phyloP scores from a whole-genome alignment of 2,888 invertebrate genomes.

The Rhagonycha fulva region DNA sequence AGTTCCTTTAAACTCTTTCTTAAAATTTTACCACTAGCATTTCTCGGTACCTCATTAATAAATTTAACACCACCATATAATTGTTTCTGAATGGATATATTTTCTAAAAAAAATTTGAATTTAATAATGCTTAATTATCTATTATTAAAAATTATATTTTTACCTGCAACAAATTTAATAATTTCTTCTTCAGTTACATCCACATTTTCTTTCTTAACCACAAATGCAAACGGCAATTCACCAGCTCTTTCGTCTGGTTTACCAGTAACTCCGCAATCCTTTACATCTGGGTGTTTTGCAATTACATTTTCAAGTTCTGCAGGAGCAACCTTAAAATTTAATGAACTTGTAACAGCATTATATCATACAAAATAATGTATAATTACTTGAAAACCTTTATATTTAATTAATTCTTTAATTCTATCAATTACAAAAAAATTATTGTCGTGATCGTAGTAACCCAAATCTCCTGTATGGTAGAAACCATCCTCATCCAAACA shows the following conservation, averaged over 20 bases:
- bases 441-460: slow-evolving; percentile 74
- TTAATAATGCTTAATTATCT: neutral
- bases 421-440: slow-evolving; percentile 80
- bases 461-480: slow-evolving; percentile 78
- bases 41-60: neutral
- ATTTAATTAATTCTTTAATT: slow-evolving; percentile 86
- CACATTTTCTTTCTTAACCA: slow-evolving; percentile 63
- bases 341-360: neutral
- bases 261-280: slow-evolving; percentile 80
- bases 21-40: neutral
- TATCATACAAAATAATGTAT: neutral
- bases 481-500: slow-evolving; percentile 74
- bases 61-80: neutral
- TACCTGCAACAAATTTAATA: slow-evolving; percentile 53
- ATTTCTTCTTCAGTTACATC: slow-evolving; percentile 52
- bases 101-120: neutral
- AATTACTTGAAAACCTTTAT: slow-evolving; percentile 76
- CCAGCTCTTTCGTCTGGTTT: slow-evolving; percentile 70
- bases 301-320: slow-evolving; percentile 81
- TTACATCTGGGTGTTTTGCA: slow-evolving; percentile 68
- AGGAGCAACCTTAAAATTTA: slow-evolving; percentile 66
- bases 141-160: neutral
- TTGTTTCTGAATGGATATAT: neutral
- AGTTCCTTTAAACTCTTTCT: neutral
- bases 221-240: slow-evolving; percentile 75